Base-by-base conservation (phyloP, 2,888 invertebrate genomes). In the Scaptomyza tumidula region DNA sequence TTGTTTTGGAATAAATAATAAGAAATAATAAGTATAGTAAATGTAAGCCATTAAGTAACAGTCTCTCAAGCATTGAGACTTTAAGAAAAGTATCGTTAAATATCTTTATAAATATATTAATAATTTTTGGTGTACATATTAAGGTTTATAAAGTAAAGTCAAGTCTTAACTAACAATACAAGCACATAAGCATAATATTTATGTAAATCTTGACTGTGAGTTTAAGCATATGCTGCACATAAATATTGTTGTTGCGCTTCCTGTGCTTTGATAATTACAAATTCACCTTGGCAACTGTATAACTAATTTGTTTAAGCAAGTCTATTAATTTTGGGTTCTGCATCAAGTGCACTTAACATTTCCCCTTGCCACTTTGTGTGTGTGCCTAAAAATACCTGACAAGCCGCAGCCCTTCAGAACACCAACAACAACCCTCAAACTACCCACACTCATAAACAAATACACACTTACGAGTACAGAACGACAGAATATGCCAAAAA, bases 231-330 rank as follows among this genome's bases (percentile, higher is more conserved):
- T 19, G 16, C 9, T 31, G 41, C 6, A 29, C 10, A n/a, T 35
- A 31, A 24, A 57, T 57, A 43, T 46, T 24, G 37, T 45, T 16
- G 29, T 14, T 35, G 44, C 41, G 52, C 27, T 39, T 27, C 14
- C 7, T n/a, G 44, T 16, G 41, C 49, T 53, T 10, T 45, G n/a
- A 46, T 71, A 37, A 48, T 19, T 41, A 41, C 37, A 39, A 55
- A 33, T 46, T 59, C 39, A 33, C 56, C 59, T 54, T 68, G 68
- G 72, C 63, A 72, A 76, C 72, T 35, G 73, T 60, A 44, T 68
- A 53, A 52, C 50, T 68, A 76, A 77, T 68, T 75, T 72, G 68
- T 68, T 72, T 57, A 46, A 54, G 53, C 48, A 72, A 75, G 73
- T 76, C 72, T 67, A 72, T 76, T 72, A 57, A 72, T 68, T 75